Conservation (phyloP, 2,888 invertebrate genomes). For the Conus canariensis region DNA sequence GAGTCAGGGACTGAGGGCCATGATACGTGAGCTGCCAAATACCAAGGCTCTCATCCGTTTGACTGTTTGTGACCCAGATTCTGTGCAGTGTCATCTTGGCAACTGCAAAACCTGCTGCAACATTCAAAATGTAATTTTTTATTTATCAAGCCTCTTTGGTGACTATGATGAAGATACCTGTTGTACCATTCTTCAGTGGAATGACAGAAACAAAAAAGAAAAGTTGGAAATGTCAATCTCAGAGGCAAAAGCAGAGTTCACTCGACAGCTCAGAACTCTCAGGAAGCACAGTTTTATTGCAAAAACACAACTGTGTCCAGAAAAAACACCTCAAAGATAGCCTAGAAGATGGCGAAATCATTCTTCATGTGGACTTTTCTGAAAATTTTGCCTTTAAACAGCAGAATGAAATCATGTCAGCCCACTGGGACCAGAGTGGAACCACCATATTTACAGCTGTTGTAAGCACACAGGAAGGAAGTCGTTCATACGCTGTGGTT, state of each 20-base stretch:
- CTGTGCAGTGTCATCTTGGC: too few species aligned
- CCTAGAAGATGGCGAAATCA: slow-evolving; percentile 7
- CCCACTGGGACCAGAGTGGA: neutral
- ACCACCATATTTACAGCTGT: slow-evolving; percentile 11
- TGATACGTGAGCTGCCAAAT: neutral
- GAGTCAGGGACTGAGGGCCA: neutral
- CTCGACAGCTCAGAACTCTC: neutral
- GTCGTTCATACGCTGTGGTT: neutral
- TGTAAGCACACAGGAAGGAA: slow-evolving; percentile 8
- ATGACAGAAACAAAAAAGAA: slow-evolving; percentile 12
- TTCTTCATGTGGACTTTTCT: neutral
- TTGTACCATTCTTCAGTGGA: slow-evolving; percentile 11
- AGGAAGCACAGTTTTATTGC: slow-evolving; percentile 7
- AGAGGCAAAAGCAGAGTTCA: slow-evolving; percentile 11
- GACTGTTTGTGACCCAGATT: too few species aligned
- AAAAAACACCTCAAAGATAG: slow-evolving; percentile 12
- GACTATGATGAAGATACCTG: neutral
- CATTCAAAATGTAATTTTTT: neutral
- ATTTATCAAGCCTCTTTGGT: slow-evolving; percentile 6
- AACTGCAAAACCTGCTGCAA: neutral
- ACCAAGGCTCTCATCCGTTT: too few species aligned
- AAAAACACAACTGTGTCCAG: slow-evolving; percentile 12
- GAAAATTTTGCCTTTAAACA: slow-evolving; percentile 1
- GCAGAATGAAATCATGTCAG: slow-evolving; percentile 2
- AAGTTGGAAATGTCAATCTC: slow-evolving; percentile 7